These are phyloP conservation scores for Thamnophis elegans DNA, from an alignment of 2,797 vertebrate genomes.

Conservation along the genomic window DNA sequence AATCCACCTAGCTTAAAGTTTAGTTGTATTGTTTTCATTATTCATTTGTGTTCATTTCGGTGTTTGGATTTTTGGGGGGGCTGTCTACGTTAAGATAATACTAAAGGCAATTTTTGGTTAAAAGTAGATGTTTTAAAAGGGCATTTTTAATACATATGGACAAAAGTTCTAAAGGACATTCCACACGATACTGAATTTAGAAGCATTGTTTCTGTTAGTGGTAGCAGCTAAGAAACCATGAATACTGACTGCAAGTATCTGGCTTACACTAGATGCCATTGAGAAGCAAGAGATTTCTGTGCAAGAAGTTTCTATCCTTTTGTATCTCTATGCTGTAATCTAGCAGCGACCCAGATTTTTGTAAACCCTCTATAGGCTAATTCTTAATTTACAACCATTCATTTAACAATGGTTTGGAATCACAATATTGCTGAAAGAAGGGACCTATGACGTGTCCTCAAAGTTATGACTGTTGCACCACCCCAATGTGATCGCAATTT, in stretches of 20 bases:
- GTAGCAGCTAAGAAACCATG: neutral
- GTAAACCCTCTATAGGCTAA: neutral
- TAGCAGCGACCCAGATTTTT: neutral
- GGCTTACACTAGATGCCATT: neutral
- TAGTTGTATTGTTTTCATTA: neutral
- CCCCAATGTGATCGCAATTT: neutral
- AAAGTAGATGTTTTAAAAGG: neutral
- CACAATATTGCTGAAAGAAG: neutral
- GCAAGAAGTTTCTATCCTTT: neutral
- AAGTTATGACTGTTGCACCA: neutral
- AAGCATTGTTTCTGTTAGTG: neutral
- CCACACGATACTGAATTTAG: neutral
- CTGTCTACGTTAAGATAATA: neutral
- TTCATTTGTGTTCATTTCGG: neutral
- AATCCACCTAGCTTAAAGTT: neutral
- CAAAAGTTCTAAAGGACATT: neutral
- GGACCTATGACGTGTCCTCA: neutral
- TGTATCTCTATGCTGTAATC: neutral
- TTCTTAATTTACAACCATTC: neutral
- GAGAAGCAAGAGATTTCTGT: neutral
- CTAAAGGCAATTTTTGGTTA: neutral
- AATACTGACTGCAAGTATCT: neutral
- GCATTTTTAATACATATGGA: neutral
- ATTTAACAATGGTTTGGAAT: neutral
- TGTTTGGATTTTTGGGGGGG: neutral